phyloP scores from a whole-genome alignment of 2,113 vertebrate genomes.

The Parus major region DNA sequence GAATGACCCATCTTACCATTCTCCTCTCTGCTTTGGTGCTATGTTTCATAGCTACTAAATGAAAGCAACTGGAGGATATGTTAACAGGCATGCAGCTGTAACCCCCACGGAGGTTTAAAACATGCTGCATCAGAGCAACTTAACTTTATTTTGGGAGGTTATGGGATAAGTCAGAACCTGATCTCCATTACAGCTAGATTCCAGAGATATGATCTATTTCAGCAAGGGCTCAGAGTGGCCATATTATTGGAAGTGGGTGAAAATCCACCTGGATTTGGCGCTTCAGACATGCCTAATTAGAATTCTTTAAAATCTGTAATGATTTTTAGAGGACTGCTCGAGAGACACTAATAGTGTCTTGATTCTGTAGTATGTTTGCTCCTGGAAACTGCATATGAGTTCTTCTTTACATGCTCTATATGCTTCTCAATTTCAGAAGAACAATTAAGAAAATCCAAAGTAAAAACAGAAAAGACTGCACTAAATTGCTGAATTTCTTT shows the following conservation, averaged over 20 bases:
- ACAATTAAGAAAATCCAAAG: background rate
- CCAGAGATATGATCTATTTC: constrained; percentile 61
- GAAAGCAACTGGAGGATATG: background rate
- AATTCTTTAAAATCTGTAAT: constrained; percentile 56
- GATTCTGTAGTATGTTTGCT: background rate
- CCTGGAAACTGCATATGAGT: background rate
- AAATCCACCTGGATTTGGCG: constrained; percentile 59
- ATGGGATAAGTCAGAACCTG: constrained; percentile 43
- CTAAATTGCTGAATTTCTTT: background rate
- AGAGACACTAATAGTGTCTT: background rate
- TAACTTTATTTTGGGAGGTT: constrained; percentile 57
- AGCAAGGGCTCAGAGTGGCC: background rate
- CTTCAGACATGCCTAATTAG: constrained; percentile 62
- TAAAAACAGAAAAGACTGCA: background rate
- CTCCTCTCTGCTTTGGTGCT: background rate
- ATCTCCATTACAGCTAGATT: constrained; percentile 48
- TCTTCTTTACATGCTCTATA: background rate
- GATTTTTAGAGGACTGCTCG: constrained; percentile 43
- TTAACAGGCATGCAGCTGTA: constrained; percentile 29
- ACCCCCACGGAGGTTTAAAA: constrained; percentile 36
- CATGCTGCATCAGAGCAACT: constrained; percentile 21
- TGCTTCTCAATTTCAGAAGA: background rate
- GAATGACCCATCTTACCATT: background rate
- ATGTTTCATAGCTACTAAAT: background rate
- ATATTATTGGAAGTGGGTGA: constrained; percentile 62